Conservation (phyloP, 2,888 invertebrate genomes). For the Allacma fusca region DNA sequence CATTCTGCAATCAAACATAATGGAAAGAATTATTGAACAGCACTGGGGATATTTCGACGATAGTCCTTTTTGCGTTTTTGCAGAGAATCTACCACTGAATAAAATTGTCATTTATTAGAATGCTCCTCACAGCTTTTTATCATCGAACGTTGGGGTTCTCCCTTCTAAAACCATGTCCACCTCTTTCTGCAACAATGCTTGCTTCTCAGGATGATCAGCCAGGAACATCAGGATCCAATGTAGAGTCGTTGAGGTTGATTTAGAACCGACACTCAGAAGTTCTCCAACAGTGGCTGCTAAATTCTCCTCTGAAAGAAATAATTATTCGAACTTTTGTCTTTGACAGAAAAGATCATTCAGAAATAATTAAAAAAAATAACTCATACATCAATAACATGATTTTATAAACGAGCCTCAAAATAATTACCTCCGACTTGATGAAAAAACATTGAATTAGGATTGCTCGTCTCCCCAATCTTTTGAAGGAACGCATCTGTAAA, state of each 20-base stretch:
- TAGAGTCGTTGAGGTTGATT: slow-evolving; percentile 1
- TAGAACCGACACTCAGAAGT: neutral
- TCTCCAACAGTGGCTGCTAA: neutral
- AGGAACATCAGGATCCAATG: neutral
- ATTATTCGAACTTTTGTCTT: neutral
- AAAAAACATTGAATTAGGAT: neutral
- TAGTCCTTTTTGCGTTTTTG: too few relatives aligned
- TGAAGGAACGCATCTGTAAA: neutral
- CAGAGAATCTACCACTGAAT: too few relatives aligned
- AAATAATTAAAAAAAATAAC: too few relatives aligned
- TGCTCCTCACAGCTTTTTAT: neutral
- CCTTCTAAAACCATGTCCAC: slow-evolving; percentile 9
- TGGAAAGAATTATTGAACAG: too few relatives aligned
- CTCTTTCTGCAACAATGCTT: neutral
- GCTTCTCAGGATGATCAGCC: slow-evolving; percentile 9
- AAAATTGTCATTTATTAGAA: too few relatives aligned
- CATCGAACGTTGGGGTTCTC: neutral
- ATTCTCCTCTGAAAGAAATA: neutral
- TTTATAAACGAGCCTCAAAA: too few relatives aligned
- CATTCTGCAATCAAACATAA: neutral
- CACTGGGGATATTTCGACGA: too few relatives aligned
- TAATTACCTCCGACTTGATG: neutral
- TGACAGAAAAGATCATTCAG: too few relatives aligned
- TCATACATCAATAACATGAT: neutral
- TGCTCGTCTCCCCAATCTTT: neutral